These are phyloP conservation scores for Carduelis carduelis DNA, from an alignment of 2,797 vertebrate species.

Conservation along the genomic window DNA sequence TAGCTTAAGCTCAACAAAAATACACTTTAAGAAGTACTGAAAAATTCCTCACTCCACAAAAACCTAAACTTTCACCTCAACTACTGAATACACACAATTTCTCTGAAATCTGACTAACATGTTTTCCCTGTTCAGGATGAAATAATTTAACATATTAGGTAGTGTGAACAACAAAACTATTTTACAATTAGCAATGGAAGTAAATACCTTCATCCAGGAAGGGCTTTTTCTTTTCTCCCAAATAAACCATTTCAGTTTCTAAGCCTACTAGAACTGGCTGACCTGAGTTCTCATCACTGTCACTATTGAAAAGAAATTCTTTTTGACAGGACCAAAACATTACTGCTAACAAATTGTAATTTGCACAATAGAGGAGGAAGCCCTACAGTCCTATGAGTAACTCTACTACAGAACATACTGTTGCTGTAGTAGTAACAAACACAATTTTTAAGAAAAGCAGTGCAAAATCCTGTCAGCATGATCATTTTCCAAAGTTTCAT, in stretches of 20 bases:
- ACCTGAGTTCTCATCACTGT: not conserved
- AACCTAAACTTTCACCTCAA: not conserved
- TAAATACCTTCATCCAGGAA: not conserved
- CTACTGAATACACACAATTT: not conserved
- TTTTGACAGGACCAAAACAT: not conserved
- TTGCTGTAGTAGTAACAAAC: not conserved
- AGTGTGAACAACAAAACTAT: not conserved
- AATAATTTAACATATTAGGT: not conserved
- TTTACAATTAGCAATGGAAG: not conserved
- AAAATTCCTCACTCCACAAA: not conserved
- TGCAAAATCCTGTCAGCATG: not conserved
- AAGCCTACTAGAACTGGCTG: not conserved
- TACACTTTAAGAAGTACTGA: not conserved
- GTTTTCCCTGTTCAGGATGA: not conserved
- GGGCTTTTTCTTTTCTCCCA: not conserved
- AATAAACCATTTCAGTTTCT: not conserved
- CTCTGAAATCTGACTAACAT: not conserved
- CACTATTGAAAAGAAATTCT: not conserved
- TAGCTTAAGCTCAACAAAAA: not conserved
- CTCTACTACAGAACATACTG: not conserved
- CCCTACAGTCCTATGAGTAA: not conserved
- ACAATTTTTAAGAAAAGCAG: not conserved
- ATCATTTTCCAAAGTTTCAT: not conserved
- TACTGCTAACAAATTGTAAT: not conserved
- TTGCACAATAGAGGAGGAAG: not conserved